Conservation (phyloP, 1,140 invertebrate genomes). For the Metopolophium dirhodum region DNA sequence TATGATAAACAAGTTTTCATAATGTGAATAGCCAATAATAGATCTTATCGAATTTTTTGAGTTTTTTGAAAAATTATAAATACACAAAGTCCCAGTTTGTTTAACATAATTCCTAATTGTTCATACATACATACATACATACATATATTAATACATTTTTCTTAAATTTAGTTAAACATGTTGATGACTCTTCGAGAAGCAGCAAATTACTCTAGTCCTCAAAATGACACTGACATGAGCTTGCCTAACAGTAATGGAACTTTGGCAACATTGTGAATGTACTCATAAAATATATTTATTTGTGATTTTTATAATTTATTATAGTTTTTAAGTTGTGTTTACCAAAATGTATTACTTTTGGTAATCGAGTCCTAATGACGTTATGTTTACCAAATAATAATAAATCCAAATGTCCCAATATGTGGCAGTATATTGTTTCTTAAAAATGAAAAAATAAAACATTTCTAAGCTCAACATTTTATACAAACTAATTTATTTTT, state of each 20-base stretch:
- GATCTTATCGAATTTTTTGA: too few species aligned
- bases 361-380: conserved; percentile 25
- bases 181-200: conserved; percentile 93
- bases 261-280: conserved; percentile 30
- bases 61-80: background rate
- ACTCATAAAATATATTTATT: conserved; percentile 9
- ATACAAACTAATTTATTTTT: conserved; percentile 42
- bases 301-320: conserved; percentile 53
- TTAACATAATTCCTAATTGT: conserved; percentile 17
- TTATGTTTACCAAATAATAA: conserved; percentile 52
- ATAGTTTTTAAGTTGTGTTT: conserved; percentile 43
- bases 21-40: too few species aligned
- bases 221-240: conserved; percentile 44
- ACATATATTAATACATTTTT: conserved; percentile 52
- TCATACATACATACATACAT: background rate
- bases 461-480: conserved; percentile 51
- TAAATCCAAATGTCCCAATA: background rate
- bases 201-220: conserved; percentile 69
- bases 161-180: conserved; percentile 82
- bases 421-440: conserved; percentile 4
- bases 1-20: too few species aligned
- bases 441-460: background rate
- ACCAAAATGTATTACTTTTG: conserved; percentile 29
- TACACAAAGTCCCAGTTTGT: background rate
- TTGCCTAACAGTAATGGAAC: conserved; percentile 50